phyloP scores from a whole-genome alignment of 2,888 invertebrate species.

The Diarsia dahlii region DNA sequence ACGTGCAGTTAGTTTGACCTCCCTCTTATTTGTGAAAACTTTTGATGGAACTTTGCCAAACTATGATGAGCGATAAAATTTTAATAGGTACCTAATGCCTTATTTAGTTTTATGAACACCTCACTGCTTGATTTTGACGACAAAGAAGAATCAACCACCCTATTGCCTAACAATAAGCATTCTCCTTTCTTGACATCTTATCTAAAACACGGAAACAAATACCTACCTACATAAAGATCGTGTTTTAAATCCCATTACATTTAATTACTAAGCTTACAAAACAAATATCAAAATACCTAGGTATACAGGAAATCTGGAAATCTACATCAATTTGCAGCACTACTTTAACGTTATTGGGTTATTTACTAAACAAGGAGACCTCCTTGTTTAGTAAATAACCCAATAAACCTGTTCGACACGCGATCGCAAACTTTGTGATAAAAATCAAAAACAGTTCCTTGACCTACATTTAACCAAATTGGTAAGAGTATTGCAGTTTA shows the following conservation, averaged over 20 bases:
- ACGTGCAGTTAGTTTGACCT: not conserved
- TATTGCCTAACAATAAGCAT: not conserved
- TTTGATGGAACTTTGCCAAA: not conserved
- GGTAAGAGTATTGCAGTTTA: constrained; percentile 11
- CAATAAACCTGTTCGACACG: constrained; percentile 62
- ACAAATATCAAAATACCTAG: constrained; percentile 23
- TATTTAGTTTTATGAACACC: not conserved
- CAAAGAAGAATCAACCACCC: not conserved
- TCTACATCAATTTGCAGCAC: constrained; percentile 14
- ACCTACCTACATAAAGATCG: not conserved
- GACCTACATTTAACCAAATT: constrained; percentile 50
- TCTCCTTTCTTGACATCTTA: not conserved
- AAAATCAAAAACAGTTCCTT: constrained; percentile 44
- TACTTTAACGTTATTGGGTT: constrained; percentile 37
- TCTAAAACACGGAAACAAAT: not conserved
- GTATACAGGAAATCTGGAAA: constrained; percentile 24
- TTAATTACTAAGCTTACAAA: not conserved
- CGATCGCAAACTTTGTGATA: constrained; percentile 51
- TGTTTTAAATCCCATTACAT: constrained; percentile 2
- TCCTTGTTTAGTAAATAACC: too few relatives aligned
- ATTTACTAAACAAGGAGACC: constrained; percentile 55
- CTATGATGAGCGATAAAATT: not conserved
- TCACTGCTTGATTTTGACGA: not conserved
- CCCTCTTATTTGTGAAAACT: not conserved
- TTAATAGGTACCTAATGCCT: not conserved